These are phyloP conservation scores for Hyppa rectilinea DNA, from an alignment of 2,888 invertebrate genomes.

Conservation along the genomic window DNA sequence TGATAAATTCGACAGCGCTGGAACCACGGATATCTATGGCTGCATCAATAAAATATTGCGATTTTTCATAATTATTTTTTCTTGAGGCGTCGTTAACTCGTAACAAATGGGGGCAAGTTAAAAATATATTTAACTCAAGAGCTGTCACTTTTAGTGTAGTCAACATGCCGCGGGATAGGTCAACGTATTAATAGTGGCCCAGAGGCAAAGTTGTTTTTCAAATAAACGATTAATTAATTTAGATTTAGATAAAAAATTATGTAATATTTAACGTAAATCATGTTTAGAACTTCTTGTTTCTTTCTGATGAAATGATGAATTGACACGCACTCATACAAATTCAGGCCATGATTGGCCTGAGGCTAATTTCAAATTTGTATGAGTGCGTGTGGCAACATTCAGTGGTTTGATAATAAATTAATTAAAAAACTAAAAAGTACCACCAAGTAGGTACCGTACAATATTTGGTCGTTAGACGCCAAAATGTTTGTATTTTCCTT, in stretches of 20 bases:
- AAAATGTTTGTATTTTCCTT: not conserved
- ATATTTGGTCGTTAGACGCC: not conserved
- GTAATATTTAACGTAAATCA: too few species aligned
- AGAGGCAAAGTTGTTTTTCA: not conserved
- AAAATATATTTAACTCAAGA: constrained; percentile 30
- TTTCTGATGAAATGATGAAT: too few species aligned
- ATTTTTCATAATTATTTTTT: not conserved
- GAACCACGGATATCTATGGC: too few species aligned
- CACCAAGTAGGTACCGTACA: too few species aligned
- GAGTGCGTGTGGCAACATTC: not conserved
- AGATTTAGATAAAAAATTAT: too few species aligned
- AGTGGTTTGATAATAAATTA: too few species aligned
- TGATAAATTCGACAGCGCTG: not conserved
- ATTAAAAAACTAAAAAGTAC: too few species aligned
- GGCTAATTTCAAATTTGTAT: not conserved
- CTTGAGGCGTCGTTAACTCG: not conserved
- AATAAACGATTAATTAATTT: not conserved
- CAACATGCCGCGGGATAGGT: constrained; percentile 10
- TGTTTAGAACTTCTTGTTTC: not conserved
- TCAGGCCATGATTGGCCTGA: not conserved
- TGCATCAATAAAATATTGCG: not conserved
- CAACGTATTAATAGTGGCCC: constrained; percentile 1
- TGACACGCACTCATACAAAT: too few species aligned
- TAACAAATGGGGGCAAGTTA: constrained; percentile 14
- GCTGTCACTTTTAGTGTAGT: not conserved